Evolutionary conservation across 2,888 invertebrate genomes (phyloP).

Genomic region (Cephus runcator): DNA sequence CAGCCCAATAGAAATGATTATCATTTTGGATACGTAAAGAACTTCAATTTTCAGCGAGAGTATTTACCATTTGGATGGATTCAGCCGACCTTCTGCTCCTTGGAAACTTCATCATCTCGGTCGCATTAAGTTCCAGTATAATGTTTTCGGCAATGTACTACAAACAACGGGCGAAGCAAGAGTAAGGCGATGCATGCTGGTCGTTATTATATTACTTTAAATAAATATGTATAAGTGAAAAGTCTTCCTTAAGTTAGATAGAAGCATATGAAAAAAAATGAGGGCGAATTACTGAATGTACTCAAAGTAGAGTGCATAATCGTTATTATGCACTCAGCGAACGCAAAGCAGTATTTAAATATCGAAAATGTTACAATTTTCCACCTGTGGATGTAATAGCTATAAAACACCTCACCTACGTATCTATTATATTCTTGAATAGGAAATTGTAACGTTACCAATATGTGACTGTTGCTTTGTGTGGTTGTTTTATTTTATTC

Average conservation of each 20-base stretch:
- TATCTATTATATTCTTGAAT: neutral
- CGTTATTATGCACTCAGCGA: neutral
- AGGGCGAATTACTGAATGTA: neutral
- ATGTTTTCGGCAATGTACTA: conserved; percentile 78
- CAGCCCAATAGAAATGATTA: conserved; percentile 5
- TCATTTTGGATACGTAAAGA: neutral
- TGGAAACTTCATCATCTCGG: conserved; percentile 79
- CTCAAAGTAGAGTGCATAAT: neutral
- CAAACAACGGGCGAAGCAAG: conserved; percentile 64
- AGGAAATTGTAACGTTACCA: neutral
- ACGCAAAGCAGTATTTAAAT: neutral
- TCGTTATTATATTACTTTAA: neutral
- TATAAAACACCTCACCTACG: neutral
- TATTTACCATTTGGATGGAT: conserved; percentile 83
- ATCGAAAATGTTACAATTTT: neutral
- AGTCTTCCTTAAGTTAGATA: neutral
- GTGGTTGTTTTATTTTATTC: neutral
- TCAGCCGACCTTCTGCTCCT: conserved; percentile 80
- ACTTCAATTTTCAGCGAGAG: conserved; percentile 72
- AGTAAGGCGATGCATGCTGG: conserved; percentile 30
- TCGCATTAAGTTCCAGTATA: conserved; percentile 76
- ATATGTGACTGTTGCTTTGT: neutral
- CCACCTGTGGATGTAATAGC: neutral
- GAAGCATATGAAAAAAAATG: neutral
- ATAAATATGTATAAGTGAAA: neutral